Conservation (phyloP, 1,140 invertebrate genomes). For the Andrena cerasifolii region DNA sequence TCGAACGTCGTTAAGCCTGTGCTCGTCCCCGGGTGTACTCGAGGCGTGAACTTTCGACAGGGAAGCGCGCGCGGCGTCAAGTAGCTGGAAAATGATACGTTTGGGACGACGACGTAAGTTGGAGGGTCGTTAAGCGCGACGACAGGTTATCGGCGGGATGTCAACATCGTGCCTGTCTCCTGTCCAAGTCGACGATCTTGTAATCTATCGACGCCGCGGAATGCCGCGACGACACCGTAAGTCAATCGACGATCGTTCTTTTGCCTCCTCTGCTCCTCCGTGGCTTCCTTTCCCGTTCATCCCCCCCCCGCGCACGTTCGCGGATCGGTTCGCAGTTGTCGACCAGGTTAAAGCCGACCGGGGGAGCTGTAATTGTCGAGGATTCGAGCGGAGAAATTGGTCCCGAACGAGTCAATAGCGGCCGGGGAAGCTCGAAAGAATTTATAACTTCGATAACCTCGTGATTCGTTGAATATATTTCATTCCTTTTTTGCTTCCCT, state of each 20-base stretch:
- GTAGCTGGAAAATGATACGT: slow-evolving; percentile 48
- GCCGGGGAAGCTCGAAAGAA: not conserved
- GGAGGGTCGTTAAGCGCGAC: slow-evolving; percentile 33
- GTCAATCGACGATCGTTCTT: not conserved
- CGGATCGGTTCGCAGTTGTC: not conserved
- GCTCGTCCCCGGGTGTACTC: slow-evolving; percentile 8
- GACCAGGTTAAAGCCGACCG: slow-evolving; percentile 23
- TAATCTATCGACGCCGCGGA: slow-evolving; percentile 34
- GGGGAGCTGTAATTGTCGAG: not conserved
- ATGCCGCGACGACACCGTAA: slow-evolving; percentile 51
- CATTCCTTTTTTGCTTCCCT: not conserved
- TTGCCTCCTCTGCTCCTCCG: not conserved
- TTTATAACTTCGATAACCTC: slow-evolving; percentile 26
- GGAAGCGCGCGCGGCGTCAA: slow-evolving; percentile 2
- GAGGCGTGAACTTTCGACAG: slow-evolving; percentile 33
- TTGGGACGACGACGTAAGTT: slow-evolving; percentile 22
- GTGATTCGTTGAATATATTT: slow-evolving; percentile 36
- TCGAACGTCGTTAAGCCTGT: slow-evolving; percentile 40
- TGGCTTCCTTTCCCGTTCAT: too few relatives aligned
- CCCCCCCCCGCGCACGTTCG: too few relatives aligned
- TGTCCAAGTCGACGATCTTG: slow-evolving; percentile 46
- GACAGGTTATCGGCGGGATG: slow-evolving; percentile 56
- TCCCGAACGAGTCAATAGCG: not conserved
- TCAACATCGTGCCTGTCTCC: slow-evolving; percentile 47
- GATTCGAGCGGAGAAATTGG: not conserved